A percentile compares a stretch with the other conserved stretches of the same genome.
Conservation (phyloP, 2,113 vertebrate genomes). For the Eulemur macaco region DNA sequence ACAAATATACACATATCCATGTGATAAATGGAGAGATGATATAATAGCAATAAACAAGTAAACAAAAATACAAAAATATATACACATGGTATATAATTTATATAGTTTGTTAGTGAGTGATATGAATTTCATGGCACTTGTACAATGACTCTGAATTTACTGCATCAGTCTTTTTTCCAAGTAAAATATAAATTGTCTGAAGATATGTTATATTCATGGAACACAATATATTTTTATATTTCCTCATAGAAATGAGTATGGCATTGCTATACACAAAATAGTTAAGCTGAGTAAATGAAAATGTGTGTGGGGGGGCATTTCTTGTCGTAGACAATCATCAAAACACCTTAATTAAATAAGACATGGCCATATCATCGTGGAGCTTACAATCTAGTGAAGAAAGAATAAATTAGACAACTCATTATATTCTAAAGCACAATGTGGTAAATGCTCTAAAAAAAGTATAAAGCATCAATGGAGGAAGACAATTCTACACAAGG, state of each 20-base stretch:
- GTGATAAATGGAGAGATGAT: neutral
- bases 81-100: neutral
- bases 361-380: neutral
- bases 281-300: neutral
- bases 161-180: neutral
- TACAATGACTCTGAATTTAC: neutral
- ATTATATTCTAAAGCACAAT: neutral
- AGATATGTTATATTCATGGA: neutral
- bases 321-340: neutral
- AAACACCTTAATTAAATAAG: slow-evolving; percentile 40
- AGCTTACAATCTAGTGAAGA: neutral
- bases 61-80: slow-evolving; percentile 13
- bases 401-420: slow-evolving; percentile 16
- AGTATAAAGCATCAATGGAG: neutral
- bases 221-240: neutral
- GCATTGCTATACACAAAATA: slow-evolving; percentile 2
- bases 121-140: neutral
- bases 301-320: neutral
- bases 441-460: neutral
- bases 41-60: neutral
- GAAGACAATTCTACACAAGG: slow-evolving; percentile 6
- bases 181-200: slow-evolving; percentile 32
- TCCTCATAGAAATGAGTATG: neutral
- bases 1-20: neutral
- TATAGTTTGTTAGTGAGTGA: neutral